Conservation (phyloP, 2,888 invertebrate genomes). For the Cephus runcator region DNA sequence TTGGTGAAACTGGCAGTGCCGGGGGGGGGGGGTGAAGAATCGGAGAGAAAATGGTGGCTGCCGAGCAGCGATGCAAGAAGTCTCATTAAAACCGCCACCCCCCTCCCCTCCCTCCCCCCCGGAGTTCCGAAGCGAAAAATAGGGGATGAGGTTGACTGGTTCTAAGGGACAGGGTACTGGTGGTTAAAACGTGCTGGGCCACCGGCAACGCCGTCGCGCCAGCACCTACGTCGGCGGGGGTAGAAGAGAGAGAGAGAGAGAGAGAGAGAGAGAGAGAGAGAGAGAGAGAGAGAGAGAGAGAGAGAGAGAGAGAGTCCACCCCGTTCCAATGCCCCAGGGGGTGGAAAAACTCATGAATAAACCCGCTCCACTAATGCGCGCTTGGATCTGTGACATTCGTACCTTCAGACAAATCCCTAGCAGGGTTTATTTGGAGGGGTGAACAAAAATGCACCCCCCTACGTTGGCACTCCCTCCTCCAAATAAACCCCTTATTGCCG, state of each 20-base stretch:
- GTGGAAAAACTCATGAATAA: constrained; percentile 32
- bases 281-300: constrained; percentile 8
- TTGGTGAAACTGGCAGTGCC: not conserved
- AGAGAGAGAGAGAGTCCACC: constrained; percentile 7
- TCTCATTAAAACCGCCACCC: constrained; percentile 43
- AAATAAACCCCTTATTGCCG: not conserved
- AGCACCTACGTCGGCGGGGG: not conserved
- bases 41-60: constrained; percentile 6
- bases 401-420: not conserved
- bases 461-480: constrained; percentile 2
- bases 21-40: not conserved
- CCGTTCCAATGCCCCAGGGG: constrained; percentile 8
- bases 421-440: not conserved
- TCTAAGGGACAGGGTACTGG: not conserved
- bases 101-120: constrained; percentile 9
- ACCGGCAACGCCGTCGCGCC: not conserved
- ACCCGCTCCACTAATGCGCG: constrained; percentile 21
- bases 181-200: not conserved
- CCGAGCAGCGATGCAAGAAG: constrained; percentile 31
- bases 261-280: constrained; percentile 9
- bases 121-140: not conserved
- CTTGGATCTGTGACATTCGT: constrained; percentile 7
- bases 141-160: not conserved
- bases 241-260: constrained; percentile 10
- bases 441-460: not conserved